Conservation (phyloP, 2,797 vertebrate species). For the Pseudomugil gertrudae region DNA sequence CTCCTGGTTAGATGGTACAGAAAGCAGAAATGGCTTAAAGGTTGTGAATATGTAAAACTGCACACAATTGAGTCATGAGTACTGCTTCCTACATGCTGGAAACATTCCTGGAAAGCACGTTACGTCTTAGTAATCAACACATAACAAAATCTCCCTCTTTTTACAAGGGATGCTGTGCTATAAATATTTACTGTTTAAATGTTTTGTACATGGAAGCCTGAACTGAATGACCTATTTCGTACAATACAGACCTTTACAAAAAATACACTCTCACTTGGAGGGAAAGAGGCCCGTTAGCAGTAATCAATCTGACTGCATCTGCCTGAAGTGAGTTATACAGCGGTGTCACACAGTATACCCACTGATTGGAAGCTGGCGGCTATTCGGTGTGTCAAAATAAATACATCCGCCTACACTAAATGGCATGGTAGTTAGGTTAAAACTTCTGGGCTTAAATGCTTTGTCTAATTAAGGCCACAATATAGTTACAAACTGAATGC, state of each 20-base stretch:
- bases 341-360: slow-evolving; percentile 33
- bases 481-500: slow-evolving; percentile 1
- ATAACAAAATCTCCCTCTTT: background rate
- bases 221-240: slow-evolving; percentile 9
- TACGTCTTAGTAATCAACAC: background rate
- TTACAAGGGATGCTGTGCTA: background rate
- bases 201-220: background rate
- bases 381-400: slow-evolving; percentile 28
- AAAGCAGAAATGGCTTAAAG: slow-evolving; percentile 13
- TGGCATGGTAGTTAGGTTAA: slow-evolving; percentile 3
- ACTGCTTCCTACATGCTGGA: slow-evolving; percentile 22
- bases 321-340: slow-evolving; percentile 31
- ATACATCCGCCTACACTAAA: slow-evolving; percentile 16
- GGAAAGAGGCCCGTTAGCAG: slow-evolving; percentile 23
- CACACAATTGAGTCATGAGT: slow-evolving; percentile 27
- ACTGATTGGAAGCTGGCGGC: slow-evolving; percentile 39
- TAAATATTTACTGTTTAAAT: background rate
- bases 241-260: slow-evolving; percentile 14
- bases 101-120: background rate
- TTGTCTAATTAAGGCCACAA: background rate
- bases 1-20: slow-evolving; percentile 22
- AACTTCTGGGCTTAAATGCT: background rate
- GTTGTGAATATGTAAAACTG: slow-evolving; percentile 23
- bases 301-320: slow-evolving; percentile 32
- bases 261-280: slow-evolving; percentile 21